Evolutionary conservation across 2,113 vertebrate species (phyloP).

Genomic region (Coracopsis vasa): DNA sequence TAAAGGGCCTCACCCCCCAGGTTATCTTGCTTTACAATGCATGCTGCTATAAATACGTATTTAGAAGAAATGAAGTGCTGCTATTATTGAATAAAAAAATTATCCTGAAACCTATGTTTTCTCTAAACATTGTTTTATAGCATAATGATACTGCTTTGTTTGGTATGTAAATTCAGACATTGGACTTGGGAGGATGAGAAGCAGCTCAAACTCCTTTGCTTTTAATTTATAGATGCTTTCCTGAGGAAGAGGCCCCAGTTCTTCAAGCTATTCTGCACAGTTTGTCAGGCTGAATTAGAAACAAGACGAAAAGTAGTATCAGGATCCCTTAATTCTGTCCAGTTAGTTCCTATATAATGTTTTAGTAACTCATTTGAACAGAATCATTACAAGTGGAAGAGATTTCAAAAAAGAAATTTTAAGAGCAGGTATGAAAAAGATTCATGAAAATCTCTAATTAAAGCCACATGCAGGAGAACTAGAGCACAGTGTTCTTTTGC

Average conservation of each 20-base stretch:
- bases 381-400: background rate
- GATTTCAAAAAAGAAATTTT: background rate
- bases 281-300: background rate
- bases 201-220: background rate
- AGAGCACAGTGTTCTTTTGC: slow-evolving; percentile 1
- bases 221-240: background rate
- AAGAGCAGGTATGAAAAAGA: slow-evolving; percentile 38
- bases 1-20: background rate
- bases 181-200: background rate
- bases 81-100: background rate
- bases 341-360: background rate
- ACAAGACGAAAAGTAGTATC: background rate
- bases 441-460: slow-evolving; percentile 44
- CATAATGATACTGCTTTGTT: background rate
- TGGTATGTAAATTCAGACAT: background rate
- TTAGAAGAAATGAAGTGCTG: background rate
- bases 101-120: background rate
- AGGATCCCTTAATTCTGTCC: background rate
- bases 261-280: background rate
- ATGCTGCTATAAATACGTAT: background rate
- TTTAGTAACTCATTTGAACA: background rate
- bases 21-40: background rate
- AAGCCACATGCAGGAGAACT: slow-evolving; percentile 43
- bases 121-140: background rate
- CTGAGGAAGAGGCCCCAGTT: background rate